phyloP scores from a whole-genome alignment of 2,888 invertebrate genomes.

The Acrobasis repandana region DNA sequence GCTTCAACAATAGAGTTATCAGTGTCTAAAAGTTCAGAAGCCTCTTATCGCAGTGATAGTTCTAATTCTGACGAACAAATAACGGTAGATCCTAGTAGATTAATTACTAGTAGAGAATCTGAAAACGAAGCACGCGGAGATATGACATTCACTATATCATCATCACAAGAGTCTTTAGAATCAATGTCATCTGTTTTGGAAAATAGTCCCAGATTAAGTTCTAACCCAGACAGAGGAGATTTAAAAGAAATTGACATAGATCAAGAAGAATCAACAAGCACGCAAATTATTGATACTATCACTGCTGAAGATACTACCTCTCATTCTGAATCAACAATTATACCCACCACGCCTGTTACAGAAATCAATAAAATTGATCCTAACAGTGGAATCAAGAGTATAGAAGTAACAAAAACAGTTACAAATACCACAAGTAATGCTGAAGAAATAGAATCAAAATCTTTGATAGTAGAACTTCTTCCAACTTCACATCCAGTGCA shows the following conservation, averaged over 20 bases:
- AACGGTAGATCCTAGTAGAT: constrained; percentile 41
- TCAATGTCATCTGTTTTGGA: constrained; percentile 47
- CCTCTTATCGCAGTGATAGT: constrained; percentile 22
- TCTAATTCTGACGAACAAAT: constrained; percentile 40
- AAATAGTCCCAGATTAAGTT: constrained; percentile 18
- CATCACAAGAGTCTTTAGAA: constrained; percentile 41
- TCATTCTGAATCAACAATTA: constrained; percentile 15
- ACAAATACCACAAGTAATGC: constrained; percentile 21
- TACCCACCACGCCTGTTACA: not conserved
- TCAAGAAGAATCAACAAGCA: constrained; percentile 30
- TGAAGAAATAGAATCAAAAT: constrained; percentile 37
- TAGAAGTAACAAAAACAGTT: constrained; percentile 14
- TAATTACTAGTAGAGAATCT: constrained; percentile 30
- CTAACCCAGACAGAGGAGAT: constrained; percentile 19
- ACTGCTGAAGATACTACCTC: constrained; percentile 24
- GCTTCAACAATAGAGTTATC: constrained; percentile 51
- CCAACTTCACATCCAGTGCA: constrained; percentile 30
- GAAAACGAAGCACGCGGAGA: constrained; percentile 36
- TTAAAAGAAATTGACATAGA: constrained; percentile 34
- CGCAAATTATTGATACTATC: constrained; percentile 21
- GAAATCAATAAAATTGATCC: not conserved
- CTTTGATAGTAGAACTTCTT: constrained; percentile 39
- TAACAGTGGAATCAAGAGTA: not conserved
- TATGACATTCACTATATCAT: constrained; percentile 36
- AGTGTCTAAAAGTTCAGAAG: constrained; percentile 41